Evolutionary conservation across 2,113 vertebrate genomes (phyloP).

Genomic region (Phrynosoma platyrhinos): DNA sequence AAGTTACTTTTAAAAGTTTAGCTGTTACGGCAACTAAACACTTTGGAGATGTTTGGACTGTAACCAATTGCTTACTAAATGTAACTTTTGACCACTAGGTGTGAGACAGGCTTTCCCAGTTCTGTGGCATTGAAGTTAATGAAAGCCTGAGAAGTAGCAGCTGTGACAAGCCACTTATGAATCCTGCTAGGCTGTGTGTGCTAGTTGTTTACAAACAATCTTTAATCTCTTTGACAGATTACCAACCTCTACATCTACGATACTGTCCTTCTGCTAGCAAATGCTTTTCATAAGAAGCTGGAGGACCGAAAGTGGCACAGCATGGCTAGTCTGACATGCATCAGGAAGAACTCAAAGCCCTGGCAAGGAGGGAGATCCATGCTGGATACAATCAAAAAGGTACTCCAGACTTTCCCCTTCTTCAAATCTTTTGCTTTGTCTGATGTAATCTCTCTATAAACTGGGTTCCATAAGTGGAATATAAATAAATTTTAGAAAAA

Average conservation of each 20-base stretch:
- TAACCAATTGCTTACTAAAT: neutral
- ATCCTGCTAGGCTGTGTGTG: constrained; percentile 8
- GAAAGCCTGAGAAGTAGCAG: neutral
- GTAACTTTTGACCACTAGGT: neutral
- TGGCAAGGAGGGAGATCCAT: constrained; percentile 98
- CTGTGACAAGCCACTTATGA: neutral
- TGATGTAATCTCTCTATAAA: neutral
- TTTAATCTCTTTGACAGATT: constrained; percentile 83
- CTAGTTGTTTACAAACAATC: constrained; percentile 34
- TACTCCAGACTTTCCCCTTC: constrained; percentile 56
- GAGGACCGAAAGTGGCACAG: constrained; percentile 99
- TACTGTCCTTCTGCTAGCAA: constrained; percentile 92
- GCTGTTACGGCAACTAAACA: too few relatives aligned
- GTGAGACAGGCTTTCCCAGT: neutral
- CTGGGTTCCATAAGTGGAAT: rapidly evolving
- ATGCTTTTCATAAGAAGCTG: constrained; percentile 97
- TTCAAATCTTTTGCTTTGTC: constrained; percentile 5
- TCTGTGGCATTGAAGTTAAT: neutral
- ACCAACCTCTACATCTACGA: constrained; percentile 98
- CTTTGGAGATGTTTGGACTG: neutral
- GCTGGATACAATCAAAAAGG: constrained; percentile 98
- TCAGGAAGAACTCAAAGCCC: constrained; percentile 96
- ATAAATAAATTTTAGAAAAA: neutral
- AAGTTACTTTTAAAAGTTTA: too few relatives aligned
- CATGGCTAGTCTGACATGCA: constrained; percentile 99